These are phyloP conservation scores for Metellina segmentata DNA, from an alignment of 2,888 invertebrate species.

Conservation along the genomic window DNA sequence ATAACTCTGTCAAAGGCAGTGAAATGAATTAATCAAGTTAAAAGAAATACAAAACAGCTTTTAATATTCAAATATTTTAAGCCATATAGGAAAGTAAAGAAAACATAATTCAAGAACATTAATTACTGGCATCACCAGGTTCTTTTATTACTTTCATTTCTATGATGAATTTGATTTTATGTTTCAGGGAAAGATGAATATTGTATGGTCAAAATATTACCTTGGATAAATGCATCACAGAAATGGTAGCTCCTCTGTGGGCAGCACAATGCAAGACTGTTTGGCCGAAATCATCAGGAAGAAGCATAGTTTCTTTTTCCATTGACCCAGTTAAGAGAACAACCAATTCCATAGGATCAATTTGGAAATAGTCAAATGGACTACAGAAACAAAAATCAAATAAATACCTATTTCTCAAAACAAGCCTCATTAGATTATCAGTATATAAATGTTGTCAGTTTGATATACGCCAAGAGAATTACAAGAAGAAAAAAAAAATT, in stretches of 20 bases:
- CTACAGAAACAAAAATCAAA: constrained; percentile 76
- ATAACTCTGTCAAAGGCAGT: constrained; percentile 78
- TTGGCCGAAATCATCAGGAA: constrained; percentile 80
- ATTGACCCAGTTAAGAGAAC: constrained; percentile 81
- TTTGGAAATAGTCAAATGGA: constrained; percentile 74
- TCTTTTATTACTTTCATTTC: too few species aligned
- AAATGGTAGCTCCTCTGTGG: constrained; percentile 82
- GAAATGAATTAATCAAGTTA: constrained; percentile 19
- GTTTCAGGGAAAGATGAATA: too few species aligned
- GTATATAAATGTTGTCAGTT: too few species aligned
- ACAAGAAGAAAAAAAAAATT: too few species aligned
- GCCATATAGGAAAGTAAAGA: too few species aligned
- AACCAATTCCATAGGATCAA: constrained; percentile 82
- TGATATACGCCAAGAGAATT: too few species aligned
- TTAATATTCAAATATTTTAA: too few species aligned
- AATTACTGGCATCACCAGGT: background rate
- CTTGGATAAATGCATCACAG: constrained; percentile 81
- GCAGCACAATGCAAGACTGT: constrained; percentile 77
- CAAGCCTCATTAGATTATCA: too few species aligned
- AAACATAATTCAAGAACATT: too few species aligned
- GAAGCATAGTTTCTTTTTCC: constrained; percentile 80
- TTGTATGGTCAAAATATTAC: constrained; percentile 28
- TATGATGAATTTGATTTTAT: too few species aligned
- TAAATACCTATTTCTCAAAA: background rate
- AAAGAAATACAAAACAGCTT: too few species aligned